Base-by-base conservation (phyloP, 2,797 vertebrate species). In the Rhabdomys pumilio region DNA sequence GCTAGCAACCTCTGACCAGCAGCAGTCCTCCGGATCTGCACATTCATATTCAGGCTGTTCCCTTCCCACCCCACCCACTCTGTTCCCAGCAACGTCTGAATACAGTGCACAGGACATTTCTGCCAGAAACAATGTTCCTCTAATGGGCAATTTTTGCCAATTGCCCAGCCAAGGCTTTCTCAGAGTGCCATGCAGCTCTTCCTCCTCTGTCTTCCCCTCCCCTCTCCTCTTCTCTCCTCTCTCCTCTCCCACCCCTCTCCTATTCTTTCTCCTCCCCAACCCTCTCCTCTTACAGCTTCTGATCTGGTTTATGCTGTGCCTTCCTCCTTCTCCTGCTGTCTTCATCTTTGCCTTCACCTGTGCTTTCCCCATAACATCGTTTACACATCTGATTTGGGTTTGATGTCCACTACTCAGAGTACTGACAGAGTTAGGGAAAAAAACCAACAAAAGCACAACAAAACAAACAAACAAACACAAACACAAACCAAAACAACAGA, bases 351-450 rank as follows among this genome's bases (percentile, higher is more conserved):
- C 57, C 47, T 77, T 96, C 90, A 10, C 31, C 19, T 88, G 6
- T 12, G 31, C 55, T 89, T 88, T n/a, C n/a, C n/a, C 34, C 41
- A 41, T 12, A 63, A 75, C 31, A 47, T 82, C 31, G 11, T 96
- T 89, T 83, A 59, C 20, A 50, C 10, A 3, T 63, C 47, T 93
- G 41, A 82, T 77, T 73, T 72, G 88, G 55, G 77, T 24, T 96
- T 79, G 4, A n/a, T 95, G n/a, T 57, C 41, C 41, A 3, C 41
- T 63, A 65, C 38, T 19, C 12, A 67, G 73, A 57, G 53, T 44
- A 12, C 6, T 59, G n/a, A 77, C 75, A 91, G 1, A 57, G 19
- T 14, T 73, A 53, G 31, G 41, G 12, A n/a, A 53, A 24, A 53
- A 38, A 31, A 38, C 22, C 22, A 61, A 85, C 29, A 50, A 24